Conservation (phyloP, 1,140 invertebrate species). For the Brachionus koreanus region DNA sequence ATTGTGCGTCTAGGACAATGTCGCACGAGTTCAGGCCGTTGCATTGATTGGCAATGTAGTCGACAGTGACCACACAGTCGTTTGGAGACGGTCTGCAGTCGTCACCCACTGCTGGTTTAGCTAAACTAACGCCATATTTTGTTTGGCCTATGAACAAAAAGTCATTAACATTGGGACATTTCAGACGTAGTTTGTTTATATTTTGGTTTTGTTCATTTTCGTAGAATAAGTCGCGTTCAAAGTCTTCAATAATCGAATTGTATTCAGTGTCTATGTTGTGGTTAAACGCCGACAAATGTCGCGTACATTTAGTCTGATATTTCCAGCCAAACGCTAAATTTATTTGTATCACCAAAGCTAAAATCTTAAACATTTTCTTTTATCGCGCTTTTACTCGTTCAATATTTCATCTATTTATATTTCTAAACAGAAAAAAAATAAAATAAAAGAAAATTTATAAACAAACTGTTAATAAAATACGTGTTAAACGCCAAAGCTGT, state of each 20-base stretch:
- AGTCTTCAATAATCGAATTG: slow-evolving; percentile 22
- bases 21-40: slow-evolving; percentile 24
- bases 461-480: slow-evolving; percentile 35
- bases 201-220: not conserved
- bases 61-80: slow-evolving; percentile 11
- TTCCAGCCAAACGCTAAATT: not conserved
- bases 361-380: not conserved
- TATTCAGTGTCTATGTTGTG: not conserved
- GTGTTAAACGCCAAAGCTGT: slow-evolving; percentile 10
- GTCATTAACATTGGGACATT: slow-evolving; percentile 33
- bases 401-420: slow-evolving; percentile 29
- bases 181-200: not conserved
- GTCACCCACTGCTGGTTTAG: not conserved
- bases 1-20: slow-evolving; percentile 4
- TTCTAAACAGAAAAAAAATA: not conserved
- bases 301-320: slow-evolving; percentile 28
- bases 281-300: not conserved
- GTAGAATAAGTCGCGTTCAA: slow-evolving; percentile 8
- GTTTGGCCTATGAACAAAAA: slow-evolving; percentile 38
- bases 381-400: not conserved
- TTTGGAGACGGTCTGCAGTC: not conserved
- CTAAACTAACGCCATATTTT: not conserved
- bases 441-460: slow-evolving; percentile 9
- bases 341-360: not conserved
- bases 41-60: slow-evolving; percentile 38